Base-by-base conservation (phyloP, 37 sponge, comb jelly and placozoan species). In the Diacarnus erythraeanus region DNA sequence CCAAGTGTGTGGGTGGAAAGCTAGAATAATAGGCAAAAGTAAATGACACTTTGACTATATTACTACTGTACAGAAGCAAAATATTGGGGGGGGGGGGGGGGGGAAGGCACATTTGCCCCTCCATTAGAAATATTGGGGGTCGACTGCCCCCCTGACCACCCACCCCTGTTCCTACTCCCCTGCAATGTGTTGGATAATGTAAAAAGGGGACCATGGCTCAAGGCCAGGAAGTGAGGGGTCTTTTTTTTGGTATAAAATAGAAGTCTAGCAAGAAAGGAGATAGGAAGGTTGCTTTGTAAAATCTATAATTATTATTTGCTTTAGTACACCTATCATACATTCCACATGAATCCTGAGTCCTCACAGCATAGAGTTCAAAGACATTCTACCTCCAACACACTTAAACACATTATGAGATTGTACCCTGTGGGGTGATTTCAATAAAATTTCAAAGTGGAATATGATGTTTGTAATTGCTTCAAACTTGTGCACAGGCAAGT, bases 401-500 rank as follows among this genome's bases (percentile, higher is more conserved):
- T 27, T 22, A 38, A 83, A 82, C 54, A 88, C 29, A 51, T 67
- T n/a, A 82, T 3, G 88, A 80, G 22, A 87, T 80, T 22, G 74
- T 81, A 1, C 83, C 88, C 39, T 88, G 88, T 42, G 83, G 83
- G 35, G 83, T 80, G 20, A 80, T 80, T 0, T 82, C 77, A 35
- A 87, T 80, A 1, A 80, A 29, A 75, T 69, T 81, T 57, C 75
- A 81, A 2, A 86, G 18, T 2, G 87, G 79, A 1, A 65, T 47
- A 74, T 80, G 81, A 67, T 87, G 88, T 37, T 87, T 80, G 69
- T 86, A 80, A 34, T 86, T 86, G 25, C 72, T 70, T 72, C 88
- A 88, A 18, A 77, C 38, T 71, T 87, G 78, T 0, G 83, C 82
- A 1, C 76, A 37, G 1, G 88, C 88, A 34, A 74, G 21, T 2